Evolutionary conservation across 2,113 vertebrate genomes (phyloP).

Genomic region (Tonatia bakeri): DNA sequence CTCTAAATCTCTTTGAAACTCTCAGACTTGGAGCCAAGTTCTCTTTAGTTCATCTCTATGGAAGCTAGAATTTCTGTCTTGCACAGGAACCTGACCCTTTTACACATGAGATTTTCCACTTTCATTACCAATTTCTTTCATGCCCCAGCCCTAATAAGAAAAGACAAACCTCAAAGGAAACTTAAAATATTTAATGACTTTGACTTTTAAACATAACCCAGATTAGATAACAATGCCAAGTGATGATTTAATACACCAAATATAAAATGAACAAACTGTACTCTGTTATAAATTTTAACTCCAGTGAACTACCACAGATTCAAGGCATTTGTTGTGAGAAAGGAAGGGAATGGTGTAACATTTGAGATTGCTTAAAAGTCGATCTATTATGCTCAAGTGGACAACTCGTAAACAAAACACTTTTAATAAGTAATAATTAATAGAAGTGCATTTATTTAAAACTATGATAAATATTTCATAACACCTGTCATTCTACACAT

Average conservation of each 20-base stretch:
- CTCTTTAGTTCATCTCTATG: slow-evolving; percentile 15
- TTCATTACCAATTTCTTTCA: slow-evolving; percentile 66
- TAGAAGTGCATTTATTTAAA: not conserved
- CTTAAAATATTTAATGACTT: slow-evolving; percentile 77
- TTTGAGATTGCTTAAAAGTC: not conserved
- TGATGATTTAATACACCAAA: slow-evolving; percentile 61
- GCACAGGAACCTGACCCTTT: slow-evolving; percentile 39
- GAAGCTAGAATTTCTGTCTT: slow-evolving; percentile 50
- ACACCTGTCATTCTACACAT: not conserved
- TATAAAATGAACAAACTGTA: slow-evolving; percentile 58
- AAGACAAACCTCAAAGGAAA: slow-evolving; percentile 70
- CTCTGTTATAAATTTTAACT: slow-evolving; percentile 49
- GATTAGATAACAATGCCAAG: slow-evolving; percentile 70
- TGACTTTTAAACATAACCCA: slow-evolving; percentile 74
- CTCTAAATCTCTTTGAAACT: slow-evolving; percentile 57
- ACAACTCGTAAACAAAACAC: not conserved
- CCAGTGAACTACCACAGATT: slow-evolving; percentile 23
- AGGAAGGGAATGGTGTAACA: not conserved
- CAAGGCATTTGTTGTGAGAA: not conserved
- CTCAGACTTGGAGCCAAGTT: slow-evolving; percentile 44
- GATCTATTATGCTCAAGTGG: not conserved
- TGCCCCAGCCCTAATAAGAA: slow-evolving; percentile 64
- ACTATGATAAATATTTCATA: not conserved
- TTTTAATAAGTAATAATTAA: not conserved
- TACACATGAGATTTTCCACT: slow-evolving; percentile 48